Evolutionary conservation across 37 sponge, comb jelly and placozoan species (phyloP).

Genomic region (Lycopodina hypogea): DNA sequence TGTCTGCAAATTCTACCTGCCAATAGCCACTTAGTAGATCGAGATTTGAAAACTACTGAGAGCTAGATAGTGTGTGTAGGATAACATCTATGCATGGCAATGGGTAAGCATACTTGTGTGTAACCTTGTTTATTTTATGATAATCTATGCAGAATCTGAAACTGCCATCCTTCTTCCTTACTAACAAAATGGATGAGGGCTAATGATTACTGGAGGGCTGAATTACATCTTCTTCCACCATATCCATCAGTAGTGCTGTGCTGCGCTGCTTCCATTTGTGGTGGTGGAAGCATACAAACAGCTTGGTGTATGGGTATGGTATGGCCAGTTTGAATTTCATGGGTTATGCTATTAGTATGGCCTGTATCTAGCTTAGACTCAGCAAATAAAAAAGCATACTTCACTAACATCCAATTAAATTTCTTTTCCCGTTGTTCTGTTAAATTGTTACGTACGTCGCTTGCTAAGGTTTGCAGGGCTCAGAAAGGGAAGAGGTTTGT

Average conservation of each 20-base stretch:
- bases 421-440: too few species aligned
- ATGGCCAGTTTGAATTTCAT: not conserved
- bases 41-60: not conserved
- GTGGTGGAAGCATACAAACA: not conserved
- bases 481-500: too few species aligned
- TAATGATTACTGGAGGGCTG: constrained; percentile 12
- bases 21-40: not conserved
- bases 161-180: too few species aligned
- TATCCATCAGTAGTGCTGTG: not conserved
- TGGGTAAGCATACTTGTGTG: constrained; percentile 11
- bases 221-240: constrained; percentile 5
- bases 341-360: not conserved
- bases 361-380: not conserved
- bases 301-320: not conserved
- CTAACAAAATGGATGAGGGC: constrained; percentile 10
- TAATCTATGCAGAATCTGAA: constrained; percentile 23
- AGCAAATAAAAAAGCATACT: not conserved
- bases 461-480: too few species aligned
- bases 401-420: not conserved
- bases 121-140: constrained; percentile 7
- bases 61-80: not conserved
- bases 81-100: constrained; percentile 4
- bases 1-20: too few species aligned
- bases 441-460: not conserved
- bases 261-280: not conserved